phyloP scores from a whole-genome alignment of 1,140 invertebrate genomes.

The Yoshiicerus persimilis region DNA sequence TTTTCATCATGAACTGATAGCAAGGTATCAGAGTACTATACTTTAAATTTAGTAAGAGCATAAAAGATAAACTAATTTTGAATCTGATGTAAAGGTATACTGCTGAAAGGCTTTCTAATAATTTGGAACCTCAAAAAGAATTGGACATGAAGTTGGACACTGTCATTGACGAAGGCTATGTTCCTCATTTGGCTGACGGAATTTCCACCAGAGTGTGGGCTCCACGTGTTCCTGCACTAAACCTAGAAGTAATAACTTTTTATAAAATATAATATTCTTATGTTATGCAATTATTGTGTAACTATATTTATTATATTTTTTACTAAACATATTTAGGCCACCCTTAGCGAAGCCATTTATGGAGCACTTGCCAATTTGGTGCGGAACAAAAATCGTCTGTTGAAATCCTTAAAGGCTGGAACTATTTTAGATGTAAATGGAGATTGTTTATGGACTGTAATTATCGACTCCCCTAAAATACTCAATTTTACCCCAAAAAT shows the following conservation, averaged over 20 bases:
- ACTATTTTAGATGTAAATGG: no score
- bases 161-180: not conserved
- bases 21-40: not conserved
- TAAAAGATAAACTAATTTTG: not conserved
- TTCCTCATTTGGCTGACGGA: not conserved
- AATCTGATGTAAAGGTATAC: not conserved
- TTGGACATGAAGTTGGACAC: not conserved
- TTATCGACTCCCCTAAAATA: no score
- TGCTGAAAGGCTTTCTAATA: not conserved
- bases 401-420: no score
- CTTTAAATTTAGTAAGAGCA: not conserved
- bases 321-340: no score
- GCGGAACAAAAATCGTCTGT: no score
- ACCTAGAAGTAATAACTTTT: not conserved
- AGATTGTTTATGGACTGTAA: no score
- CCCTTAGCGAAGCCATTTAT: no score
- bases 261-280: no score
- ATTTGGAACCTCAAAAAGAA: not conserved
- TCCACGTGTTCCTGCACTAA: not conserved
- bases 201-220: not conserved
- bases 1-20: not conserved
- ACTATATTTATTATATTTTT: no score
- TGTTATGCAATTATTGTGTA: no score
- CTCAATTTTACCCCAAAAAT: no score
- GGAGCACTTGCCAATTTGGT: no score